Evolutionary conservation across 2,113 vertebrate genomes (phyloP), one percentile per base, ranked within the genome.

Genomic region (Chlamydotis undulata): DNA sequence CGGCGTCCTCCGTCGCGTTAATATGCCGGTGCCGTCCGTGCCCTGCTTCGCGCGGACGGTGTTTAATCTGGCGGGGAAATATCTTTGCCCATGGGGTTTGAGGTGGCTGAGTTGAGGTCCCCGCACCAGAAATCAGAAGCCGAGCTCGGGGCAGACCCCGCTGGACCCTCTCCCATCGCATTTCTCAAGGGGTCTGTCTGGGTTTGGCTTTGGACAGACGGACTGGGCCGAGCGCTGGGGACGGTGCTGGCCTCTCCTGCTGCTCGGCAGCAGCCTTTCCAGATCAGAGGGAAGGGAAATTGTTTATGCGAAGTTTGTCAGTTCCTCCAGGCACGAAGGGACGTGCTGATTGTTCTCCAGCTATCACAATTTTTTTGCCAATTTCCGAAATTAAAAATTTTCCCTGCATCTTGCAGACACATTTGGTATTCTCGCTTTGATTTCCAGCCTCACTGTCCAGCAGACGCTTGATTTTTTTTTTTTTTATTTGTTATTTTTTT

Each of bases 341-440:
- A 89, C 89, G 56, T 0, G 7, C 41, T 83, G 93, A 84, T 87
- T 95, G 80, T 92, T 95, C 94, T 95, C 83, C 77, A 83, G 94
- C 73, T 87, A 94, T 94, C 94, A 75, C 87, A 91, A 90, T 93
- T 97, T 93, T 96, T 94, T 68, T 92, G 89, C 96, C 96, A 92
- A 25, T 91, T 95, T 83, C 81, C 87, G 71, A 91, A 87, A 97
- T 95, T 92, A 96, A 95, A 87, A 43, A 16, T 79, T 73, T 71
- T 84, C 61, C 87, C 49, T 14, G 56, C 2, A 6, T 87, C 89
- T 93, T 70, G 60, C 79, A 81, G 80, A 65, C 5, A 2, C 14
- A 6, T 37, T 65, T 81, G 68, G 55, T 23, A 63, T 50, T 92
- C 0, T 11, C 12, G 16, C 73, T 74, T 60, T 33, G 71, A 57